Evolutionary conservation across 2,113 vertebrate genomes (phyloP).

Genomic region (Delphinapterus leucas): DNA sequence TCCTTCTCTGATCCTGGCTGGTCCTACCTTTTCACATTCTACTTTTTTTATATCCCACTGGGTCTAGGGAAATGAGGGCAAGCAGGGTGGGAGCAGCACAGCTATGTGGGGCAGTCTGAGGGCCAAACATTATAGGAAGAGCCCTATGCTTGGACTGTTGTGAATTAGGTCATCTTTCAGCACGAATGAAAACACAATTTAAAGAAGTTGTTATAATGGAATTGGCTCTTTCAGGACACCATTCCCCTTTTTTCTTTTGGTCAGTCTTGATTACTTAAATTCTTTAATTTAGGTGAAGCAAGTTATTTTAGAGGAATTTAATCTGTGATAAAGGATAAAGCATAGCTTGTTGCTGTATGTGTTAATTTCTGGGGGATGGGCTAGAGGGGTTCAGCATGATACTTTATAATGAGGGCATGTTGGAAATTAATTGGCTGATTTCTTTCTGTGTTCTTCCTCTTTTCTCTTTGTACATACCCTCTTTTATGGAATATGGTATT

Average conservation of each 20-base stretch:
- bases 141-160: background rate
- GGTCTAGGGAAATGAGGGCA: background rate
- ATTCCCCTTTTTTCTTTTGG: background rate
- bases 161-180: background rate
- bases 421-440: background rate
- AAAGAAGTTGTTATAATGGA: background rate
- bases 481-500: background rate
- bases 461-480: background rate
- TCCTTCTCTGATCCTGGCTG: background rate
- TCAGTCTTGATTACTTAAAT: background rate
- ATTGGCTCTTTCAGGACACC: background rate
- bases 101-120: background rate
- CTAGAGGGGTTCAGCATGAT: background rate
- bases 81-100: background rate
- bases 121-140: background rate
- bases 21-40: background rate
- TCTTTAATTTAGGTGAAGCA: background rate
- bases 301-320: conserved; percentile 21
- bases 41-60: background rate
- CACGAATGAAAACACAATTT: background rate
- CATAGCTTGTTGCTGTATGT: background rate
- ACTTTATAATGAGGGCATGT: background rate
- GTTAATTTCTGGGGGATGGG: background rate
- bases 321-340: conserved; percentile 22
- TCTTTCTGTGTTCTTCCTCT: background rate